These are phyloP conservation scores for Zoanthus solanderi DNA, from an alignment of 92 coral and sea anemone species.

Conservation along the genomic window DNA sequence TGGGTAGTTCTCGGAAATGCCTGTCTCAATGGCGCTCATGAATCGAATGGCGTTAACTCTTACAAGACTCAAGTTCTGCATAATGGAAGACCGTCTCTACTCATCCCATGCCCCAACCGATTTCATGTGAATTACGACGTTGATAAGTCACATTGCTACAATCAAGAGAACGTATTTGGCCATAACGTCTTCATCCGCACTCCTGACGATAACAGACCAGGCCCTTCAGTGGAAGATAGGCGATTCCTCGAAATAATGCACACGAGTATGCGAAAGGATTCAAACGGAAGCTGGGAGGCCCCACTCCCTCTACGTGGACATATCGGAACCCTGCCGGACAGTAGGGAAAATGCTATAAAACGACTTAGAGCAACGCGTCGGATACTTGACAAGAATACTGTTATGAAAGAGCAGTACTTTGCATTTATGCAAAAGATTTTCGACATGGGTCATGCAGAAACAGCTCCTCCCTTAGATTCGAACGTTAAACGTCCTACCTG, in stretches of 20 bases:
- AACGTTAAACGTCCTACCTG: conserved; percentile 35
- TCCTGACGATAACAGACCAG: conserved; percentile 25
- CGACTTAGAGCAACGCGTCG: conserved; percentile 43
- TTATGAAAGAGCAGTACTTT: conserved; percentile 59
- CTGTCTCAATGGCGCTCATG: conserved; percentile 67
- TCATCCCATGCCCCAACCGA: conserved; percentile 48
- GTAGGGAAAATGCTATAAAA: conserved; percentile 36
- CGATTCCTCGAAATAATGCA: conserved; percentile 54
- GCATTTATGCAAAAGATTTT: conserved; percentile 61
- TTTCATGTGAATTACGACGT: background rate
- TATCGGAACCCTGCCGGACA: conserved; percentile 39
- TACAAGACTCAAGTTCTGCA: conserved; percentile 59
- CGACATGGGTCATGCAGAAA: conserved; percentile 58
- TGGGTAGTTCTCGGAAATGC: conserved; percentile 65
- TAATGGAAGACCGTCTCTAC: conserved; percentile 58
- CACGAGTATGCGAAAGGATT: conserved; percentile 41
- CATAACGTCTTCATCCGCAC: conserved; percentile 24
- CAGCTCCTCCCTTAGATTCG: conserved; percentile 24
- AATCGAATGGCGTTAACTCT: conserved; percentile 28
- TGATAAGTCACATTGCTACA: background rate
- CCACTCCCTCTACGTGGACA: conserved; percentile 58
- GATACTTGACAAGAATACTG: conserved; percentile 45
- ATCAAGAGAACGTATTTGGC: background rate
- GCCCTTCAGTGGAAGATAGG: conserved; percentile 33
- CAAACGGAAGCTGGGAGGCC: conserved; percentile 51